Evolutionary conservation across 2,797 vertebrate genomes (phyloP), one percentile per base, ranked within the genome.

Genomic region (Chanos chanos): DNA sequence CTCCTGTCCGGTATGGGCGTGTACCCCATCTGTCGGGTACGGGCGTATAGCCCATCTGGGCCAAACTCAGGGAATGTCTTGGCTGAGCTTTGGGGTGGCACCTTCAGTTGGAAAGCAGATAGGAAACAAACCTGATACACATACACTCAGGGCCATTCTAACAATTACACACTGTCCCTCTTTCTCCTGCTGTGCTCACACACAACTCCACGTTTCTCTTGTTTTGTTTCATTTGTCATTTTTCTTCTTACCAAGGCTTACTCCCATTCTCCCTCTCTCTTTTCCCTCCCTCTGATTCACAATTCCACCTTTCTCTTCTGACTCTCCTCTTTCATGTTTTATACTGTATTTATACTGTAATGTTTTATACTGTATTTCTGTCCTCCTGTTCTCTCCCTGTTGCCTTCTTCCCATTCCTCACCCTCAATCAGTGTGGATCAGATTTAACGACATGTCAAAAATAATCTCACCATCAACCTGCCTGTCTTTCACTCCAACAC

Each of bases 401-500:
- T 9, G 13, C 33, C 22, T 55, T 40, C 30, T 48, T 19, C 36
- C 15, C 64, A 60, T 77, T 73, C 69, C 74, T 76, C 58, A 19
- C n/a, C 15, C 37, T 67, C 21, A 55, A 64, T 72, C 60, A 43
- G 40, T 61, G 47, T 52, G 68, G 79, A 84, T 87, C 85, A 67
- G 61, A 76, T 87, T 87, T 85, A 78, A 79, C 66, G 61, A 82
- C 62, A 43, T 39, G 72, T 77, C 79, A 70, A 84, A 86, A 87
- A 83, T 78, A 72, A 83, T 83, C 70, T 61, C 13, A 1, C 5
- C 47, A 68, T 71, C 67, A 34, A 36, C 34, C 63, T 6, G 1
- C 31, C 52, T 64, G 13, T 21, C 40, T 15, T 25, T 49, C n/a
- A 39, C 10, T 59, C 22, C 33, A 9, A 27, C 48, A 9, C 12